phyloP scores from a whole-genome alignment of 2,797 vertebrate genomes.

The Linurgus olivaceus region DNA sequence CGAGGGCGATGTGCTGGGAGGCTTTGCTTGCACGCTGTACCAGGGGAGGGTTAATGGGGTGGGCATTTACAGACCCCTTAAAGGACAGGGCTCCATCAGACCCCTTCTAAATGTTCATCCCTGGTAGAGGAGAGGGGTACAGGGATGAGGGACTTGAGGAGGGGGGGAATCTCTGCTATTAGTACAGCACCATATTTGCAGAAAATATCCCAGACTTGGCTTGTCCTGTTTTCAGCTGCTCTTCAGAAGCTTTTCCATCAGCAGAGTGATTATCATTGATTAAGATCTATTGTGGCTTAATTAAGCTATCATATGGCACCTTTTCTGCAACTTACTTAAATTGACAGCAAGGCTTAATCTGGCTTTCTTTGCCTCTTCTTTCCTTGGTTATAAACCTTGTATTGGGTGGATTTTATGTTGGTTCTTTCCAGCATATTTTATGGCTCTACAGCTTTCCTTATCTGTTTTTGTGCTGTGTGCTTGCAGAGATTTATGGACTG shows the following conservation, averaged over 20 bases:
- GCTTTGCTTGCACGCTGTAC: fast-evolving
- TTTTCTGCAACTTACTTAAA: neutral
- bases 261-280: neutral
- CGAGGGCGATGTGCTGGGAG: neutral
- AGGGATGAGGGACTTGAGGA: neutral
- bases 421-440: neutral
- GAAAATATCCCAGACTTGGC: neutral
- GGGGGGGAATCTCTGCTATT: fast-evolving
- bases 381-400: neutral
- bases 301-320: neutral
- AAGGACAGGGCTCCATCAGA: neutral
- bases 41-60: neutral
- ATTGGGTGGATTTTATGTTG: neutral
- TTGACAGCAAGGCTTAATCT: neutral
- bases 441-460: neutral
- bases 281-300: neutral
- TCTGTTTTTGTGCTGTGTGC: conserved; percentile 25
- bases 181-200: neutral
- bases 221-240: neutral
- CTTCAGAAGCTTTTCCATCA: neutral
- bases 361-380: neutral
- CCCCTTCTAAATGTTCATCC: neutral
- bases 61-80: neutral
- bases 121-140: neutral
- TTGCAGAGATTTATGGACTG: conserved; percentile 48